These are phyloP conservation scores for Chaetodon trifasciatus DNA, from an alignment of 2,797 vertebrate genomes.

Conservation along the genomic window DNA sequence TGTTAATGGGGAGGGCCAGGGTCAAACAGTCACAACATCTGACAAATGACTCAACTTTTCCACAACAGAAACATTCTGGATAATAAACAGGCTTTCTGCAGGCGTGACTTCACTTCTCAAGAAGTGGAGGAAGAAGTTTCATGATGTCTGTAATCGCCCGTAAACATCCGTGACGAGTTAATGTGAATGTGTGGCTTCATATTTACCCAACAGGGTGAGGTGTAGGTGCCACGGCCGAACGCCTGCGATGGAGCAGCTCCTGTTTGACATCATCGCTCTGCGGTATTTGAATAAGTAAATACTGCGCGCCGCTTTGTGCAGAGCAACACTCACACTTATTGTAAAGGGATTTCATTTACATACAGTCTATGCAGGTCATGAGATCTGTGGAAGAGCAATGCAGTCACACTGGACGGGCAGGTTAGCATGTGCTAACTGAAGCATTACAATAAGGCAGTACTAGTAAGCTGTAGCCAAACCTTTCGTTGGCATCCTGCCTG, in stretches of 20 bases:
- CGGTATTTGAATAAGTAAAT: constrained; percentile 71
- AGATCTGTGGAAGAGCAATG: constrained; percentile 24
- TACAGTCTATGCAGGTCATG: constrained; percentile 29
- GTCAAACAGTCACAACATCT: constrained; percentile 4
- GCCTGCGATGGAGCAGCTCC: background rate
- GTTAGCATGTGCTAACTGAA: constrained; percentile 19
- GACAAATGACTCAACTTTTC: background rate
- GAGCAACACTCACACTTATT: constrained; percentile 18
- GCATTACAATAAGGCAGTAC: background rate
- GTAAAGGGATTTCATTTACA: constrained; percentile 38
- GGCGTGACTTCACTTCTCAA: background rate
- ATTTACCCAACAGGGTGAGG: constrained; percentile 61
- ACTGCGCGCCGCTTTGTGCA: background rate
- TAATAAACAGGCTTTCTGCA: background rate
- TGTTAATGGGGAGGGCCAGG: background rate
- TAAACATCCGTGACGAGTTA: constrained; percentile 60
- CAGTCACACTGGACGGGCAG: constrained; percentile 46
- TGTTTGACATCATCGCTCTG: constrained; percentile 42
- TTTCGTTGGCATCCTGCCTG: background rate
- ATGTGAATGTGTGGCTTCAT: constrained; percentile 11
- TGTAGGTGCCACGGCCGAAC: background rate
- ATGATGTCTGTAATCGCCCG: background rate
- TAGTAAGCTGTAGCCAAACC: background rate
- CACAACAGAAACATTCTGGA: background rate
- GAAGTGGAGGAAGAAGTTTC: no score